Percentiles rank a stretch among this genome's conserved stretches.
phyloP scores from a whole-genome alignment of 1,140 invertebrate genomes.

The Reticulitermes speratus region DNA sequence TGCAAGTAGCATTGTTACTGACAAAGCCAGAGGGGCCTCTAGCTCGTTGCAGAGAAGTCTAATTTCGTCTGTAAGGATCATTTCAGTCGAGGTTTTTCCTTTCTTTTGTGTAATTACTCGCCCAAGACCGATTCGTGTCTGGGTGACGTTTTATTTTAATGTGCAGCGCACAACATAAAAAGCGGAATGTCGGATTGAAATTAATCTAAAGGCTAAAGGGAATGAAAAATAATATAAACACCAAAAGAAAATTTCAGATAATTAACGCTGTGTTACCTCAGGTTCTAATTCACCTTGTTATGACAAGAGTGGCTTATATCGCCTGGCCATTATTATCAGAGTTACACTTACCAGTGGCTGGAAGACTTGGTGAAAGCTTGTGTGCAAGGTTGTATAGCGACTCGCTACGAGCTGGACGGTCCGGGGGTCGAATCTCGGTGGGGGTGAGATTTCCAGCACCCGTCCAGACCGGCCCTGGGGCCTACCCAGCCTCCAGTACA shows the following conservation, averaged over 20 bases:
- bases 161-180: background rate
- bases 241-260: conserved; percentile 9
- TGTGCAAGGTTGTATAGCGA: no score
- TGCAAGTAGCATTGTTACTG: background rate
- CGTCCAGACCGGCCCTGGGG: no score
- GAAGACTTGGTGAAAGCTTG: no score
- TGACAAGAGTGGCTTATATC: background rate
- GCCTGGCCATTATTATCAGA: no score
- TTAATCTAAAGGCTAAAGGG: conserved; percentile 7
- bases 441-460: no score
- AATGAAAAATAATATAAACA: background rate
- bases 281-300: background rate
- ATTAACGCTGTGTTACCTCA: background rate
- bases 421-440: no score
- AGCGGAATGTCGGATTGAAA: background rate
- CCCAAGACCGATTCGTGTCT: background rate
- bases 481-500: no score
- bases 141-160: conserved; percentile 20
- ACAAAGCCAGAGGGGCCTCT: background rate
- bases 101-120: conserved; percentile 9
- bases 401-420: no score
- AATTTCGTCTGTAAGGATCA: conserved; percentile 6
- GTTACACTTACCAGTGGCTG: no score
- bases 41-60: background rate
- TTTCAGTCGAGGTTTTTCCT: conserved; percentile 3